Conservation (phyloP, 2,888 invertebrate genomes). For the Clivina fossor region DNA sequence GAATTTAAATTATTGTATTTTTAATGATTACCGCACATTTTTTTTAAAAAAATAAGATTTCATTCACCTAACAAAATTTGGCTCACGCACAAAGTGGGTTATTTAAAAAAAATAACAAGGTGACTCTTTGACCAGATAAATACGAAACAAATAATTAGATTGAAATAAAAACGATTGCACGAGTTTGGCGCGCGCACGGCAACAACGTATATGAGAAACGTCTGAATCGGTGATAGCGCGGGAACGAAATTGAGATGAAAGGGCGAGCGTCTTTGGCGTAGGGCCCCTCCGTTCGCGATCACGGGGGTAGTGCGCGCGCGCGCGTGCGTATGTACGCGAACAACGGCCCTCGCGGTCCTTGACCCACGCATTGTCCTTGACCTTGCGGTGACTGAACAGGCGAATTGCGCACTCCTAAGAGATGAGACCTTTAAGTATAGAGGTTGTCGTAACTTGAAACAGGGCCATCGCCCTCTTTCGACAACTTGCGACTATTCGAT, state of each 20-base stretch:
- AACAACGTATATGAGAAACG: too few species aligned
- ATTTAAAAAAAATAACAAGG: conserved; percentile 25
- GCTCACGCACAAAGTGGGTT: conserved; percentile 21
- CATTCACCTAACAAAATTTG: conserved; percentile 26
- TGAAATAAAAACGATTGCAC: background rate
- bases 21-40: background rate
- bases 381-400: conserved; percentile 38
- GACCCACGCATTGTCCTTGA: conserved; percentile 49
- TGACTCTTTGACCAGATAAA: conserved; percentile 18
- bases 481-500: conserved; percentile 44
- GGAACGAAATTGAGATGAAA: too few species aligned
- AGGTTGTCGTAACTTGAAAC: conserved; percentile 29
- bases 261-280: too few species aligned
- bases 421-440: background rate
- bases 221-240: too few species aligned
- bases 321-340: conserved; percentile 18
- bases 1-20: conserved; percentile 8
- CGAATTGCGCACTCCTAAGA: conserved; percentile 7
- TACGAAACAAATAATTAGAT: conserved; percentile 3
- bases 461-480: conserved; percentile 51
- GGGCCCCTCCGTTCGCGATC: too few species aligned
- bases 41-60: conserved; percentile 13
- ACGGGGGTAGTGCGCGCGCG: conserved; percentile 17
- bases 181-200: too few species aligned
- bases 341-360: conserved; percentile 43